These are phyloP conservation scores for Callithrix jacchus DNA, from an alignment of 2,113 vertebrate genomes.

Conservation along the genomic window DNA sequence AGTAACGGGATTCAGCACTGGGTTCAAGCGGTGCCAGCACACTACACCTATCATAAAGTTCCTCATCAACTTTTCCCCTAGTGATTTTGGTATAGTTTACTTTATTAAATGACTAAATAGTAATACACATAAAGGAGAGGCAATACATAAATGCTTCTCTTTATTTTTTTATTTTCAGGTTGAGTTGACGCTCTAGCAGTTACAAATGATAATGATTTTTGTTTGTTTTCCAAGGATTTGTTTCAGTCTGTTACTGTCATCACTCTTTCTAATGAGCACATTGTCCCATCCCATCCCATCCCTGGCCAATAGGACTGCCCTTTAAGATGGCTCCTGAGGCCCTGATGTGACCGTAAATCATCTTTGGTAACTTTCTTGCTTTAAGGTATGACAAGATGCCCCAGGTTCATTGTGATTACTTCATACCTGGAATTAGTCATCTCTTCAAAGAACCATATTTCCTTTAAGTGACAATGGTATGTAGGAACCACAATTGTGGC, in stretches of 20 bases:
- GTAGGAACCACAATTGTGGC: not conserved
- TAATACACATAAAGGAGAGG: not conserved
- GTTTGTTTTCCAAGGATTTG: not conserved
- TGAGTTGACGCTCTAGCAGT: not conserved
- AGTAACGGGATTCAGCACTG: accelerated
- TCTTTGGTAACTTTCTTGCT: not conserved
- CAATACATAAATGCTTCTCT: not conserved
- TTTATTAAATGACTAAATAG: not conserved
- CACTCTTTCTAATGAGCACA: not conserved
- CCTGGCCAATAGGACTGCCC: not conserved
- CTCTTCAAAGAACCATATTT: not conserved
- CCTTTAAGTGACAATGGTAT: not conserved
- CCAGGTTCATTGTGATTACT: not conserved
- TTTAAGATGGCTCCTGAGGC: not conserved
- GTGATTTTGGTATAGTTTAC: not conserved
- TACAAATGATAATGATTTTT: not conserved
- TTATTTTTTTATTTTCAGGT: not conserved
- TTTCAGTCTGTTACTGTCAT: not conserved
- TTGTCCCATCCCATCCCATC: not conserved
- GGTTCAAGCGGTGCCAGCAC: not conserved
- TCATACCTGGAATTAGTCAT: not conserved
- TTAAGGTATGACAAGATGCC: not conserved
- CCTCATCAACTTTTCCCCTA: not conserved
- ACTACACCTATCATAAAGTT: too few species aligned
- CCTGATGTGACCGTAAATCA: not conserved